Evolutionary conservation across 2,797 vertebrate species (phyloP), one percentile per base, ranked within the genome.

Genomic region (Otolemur crassicaudatus): DNA sequence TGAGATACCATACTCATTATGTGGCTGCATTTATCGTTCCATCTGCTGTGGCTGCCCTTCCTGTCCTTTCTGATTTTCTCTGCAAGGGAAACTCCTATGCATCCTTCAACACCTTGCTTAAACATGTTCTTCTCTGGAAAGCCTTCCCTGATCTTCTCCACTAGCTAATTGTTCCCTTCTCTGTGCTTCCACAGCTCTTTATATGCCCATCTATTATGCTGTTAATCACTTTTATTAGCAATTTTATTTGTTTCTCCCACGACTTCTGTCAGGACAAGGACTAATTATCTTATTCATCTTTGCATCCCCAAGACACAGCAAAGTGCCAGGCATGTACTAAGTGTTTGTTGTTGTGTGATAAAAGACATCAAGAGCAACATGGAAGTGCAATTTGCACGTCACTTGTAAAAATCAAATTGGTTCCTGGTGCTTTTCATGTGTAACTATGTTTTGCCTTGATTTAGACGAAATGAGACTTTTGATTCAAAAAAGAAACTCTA

Each of bases 401-500:
- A 79, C 83, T 94, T 93, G 81, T 67, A 90, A 84, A 96, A 92
- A 89, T 94, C 88, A 84, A 49, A 94, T 96, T 46, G 94, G 56
- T 61, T 87, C n/a, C 92, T 89, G 87, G 75, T 92, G 85, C 87
- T 96, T 94, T 90, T 90, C 91, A 87, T 34, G 46, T 56, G 60
- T 43, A 96, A 82, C 40, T 72, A 69, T 25, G 5, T 77, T 90
- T 87, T 67, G 5, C 72, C 93, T 95, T 85, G 87, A 92, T 96
- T 93, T 88, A 72, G 70, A 93, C 85, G 61, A 90, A 97, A 95
- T 0, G 11, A 76, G 8, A 76, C 80, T 93, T 87, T 4, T 77
- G 90, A 87, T 43, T 90, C 81, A 92, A 46, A 92, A 95, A 91
- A 53, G 69, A 96, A 97, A 94, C 69, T 87, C 93, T 91, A 63